Percentiles rank a stretch among this genome's conserved stretches.
Conservation (phyloP, 2,888 invertebrate species). For the Acleris laterana region DNA sequence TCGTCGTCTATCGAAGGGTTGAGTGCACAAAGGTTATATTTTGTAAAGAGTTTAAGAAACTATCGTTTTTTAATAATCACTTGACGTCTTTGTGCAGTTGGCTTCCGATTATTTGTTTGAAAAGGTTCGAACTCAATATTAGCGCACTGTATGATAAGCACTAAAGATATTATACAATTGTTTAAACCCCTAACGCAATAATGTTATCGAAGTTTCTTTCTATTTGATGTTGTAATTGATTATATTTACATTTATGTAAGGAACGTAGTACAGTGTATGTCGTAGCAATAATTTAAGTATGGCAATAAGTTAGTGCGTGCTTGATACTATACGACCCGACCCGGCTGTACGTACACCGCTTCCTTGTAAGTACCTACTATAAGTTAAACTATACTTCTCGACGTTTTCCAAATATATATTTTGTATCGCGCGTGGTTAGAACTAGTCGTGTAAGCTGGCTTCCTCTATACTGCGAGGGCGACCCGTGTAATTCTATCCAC, state of each 20-base stretch:
- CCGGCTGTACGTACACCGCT: conserved; percentile 76
- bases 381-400: conserved; percentile 71
- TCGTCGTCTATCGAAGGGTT: not conserved
- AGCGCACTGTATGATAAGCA: conserved; percentile 70
- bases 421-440: conserved; percentile 68
- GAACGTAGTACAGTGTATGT: conserved; percentile 75
- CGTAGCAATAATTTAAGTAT: conserved; percentile 83
- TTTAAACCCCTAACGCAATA: conserved; percentile 73
- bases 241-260: conserved; percentile 74
- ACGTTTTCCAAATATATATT: conserved; percentile 72
- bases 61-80: not conserved
- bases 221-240: conserved; percentile 80
- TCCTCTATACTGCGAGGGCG: not conserved
- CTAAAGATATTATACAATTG: conserved; percentile 52
- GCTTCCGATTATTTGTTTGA: conserved; percentile 4
- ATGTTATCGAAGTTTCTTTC: conserved; percentile 75
- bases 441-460: conserved; percentile 58
- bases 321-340: conserved; percentile 63
- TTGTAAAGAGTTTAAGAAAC: not conserved
- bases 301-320: conserved; percentile 81
- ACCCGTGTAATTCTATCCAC: conserved; percentile 21
- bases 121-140: conserved; percentile 44
- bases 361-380: conserved; percentile 64
- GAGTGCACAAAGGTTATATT: too few species aligned
- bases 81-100: not conserved